Conservation (phyloP, 2,888 invertebrate genomes). For the Rhopalosiphum nymphaeae region DNA sequence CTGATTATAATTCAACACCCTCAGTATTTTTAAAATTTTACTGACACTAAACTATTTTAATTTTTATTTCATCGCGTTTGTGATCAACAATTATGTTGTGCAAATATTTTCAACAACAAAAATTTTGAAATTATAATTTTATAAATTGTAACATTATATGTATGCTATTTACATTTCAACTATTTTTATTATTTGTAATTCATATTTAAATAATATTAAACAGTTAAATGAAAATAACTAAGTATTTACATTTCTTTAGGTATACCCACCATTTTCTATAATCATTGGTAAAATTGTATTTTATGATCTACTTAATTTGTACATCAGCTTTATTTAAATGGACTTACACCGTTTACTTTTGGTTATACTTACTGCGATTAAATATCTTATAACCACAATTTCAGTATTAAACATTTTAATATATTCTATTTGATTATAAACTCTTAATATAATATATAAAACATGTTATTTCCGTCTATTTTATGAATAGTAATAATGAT, state of each 20-base stretch:
- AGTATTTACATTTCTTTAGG: not conserved
- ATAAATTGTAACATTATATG: not conserved
- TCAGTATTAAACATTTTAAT: not conserved
- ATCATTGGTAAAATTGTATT: not conserved
- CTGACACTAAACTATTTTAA: not conserved
- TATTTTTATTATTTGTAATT: not conserved
- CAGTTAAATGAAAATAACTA: not conserved
- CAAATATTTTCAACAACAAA: constrained; percentile 12
- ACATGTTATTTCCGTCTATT: not conserved
- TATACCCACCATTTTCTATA: not conserved
- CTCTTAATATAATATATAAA: too few species aligned
- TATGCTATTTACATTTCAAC: not conserved
- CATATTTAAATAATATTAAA: not conserved
- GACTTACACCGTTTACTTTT: not conserved
- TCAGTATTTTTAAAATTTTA: not conserved
- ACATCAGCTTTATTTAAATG: not conserved
- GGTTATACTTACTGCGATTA: not conserved
- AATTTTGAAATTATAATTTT: not conserved
- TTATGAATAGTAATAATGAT: too few species aligned
- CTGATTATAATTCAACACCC: not conserved
- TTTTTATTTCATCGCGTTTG: not conserved
- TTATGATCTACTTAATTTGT: not conserved
- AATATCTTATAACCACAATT: not conserved
- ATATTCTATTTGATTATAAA: not conserved
- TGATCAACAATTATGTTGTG: not conserved